phyloP scores from a whole-genome alignment of 2,797 vertebrate species.

The Xiphophorus birchmanni region DNA sequence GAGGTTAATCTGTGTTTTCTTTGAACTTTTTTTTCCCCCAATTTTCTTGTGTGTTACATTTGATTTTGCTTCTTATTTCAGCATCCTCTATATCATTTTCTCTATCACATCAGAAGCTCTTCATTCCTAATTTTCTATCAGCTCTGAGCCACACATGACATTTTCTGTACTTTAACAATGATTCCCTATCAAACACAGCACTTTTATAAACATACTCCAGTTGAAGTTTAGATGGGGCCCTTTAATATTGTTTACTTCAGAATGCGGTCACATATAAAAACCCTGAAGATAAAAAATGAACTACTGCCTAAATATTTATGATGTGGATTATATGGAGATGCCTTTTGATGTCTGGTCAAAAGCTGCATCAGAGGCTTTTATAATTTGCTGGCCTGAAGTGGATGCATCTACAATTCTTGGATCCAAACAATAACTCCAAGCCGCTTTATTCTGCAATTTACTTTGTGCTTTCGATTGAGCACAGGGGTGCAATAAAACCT shows the following conservation, averaged over 20 bases:
- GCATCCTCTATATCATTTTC: background rate
- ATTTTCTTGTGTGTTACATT: background rate
- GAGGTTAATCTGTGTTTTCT: background rate
- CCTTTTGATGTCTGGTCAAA: constrained; percentile 37
- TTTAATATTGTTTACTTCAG: constrained; percentile 12
- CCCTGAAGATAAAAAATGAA: background rate
- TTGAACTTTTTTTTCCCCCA: background rate
- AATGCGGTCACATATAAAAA: constrained; percentile 1
- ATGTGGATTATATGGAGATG: constrained; percentile 3
- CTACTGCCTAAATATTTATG: background rate
- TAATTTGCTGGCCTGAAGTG: constrained; percentile 29
- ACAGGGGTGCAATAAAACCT: constrained; percentile 24
- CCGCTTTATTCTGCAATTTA: constrained; percentile 35
- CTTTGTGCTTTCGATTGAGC: constrained; percentile 25
- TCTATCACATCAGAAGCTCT: background rate
- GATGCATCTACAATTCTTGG: constrained; percentile 38
- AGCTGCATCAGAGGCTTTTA: constrained; percentile 33
- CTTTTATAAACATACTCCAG: background rate
- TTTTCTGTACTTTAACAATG: constrained; percentile 3
- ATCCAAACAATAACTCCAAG: constrained; percentile 31
- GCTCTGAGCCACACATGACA: background rate
- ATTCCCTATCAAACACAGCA: background rate
- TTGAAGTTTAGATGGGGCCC: constrained; percentile 1
- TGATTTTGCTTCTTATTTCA: background rate
- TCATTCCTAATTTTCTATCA: constrained; percentile 4